A percentile compares a stretch with the other conserved stretches of the same genome.
Conservation (phyloP, 2,113 vertebrate species). For the Rhadina sibilatrix region DNA sequence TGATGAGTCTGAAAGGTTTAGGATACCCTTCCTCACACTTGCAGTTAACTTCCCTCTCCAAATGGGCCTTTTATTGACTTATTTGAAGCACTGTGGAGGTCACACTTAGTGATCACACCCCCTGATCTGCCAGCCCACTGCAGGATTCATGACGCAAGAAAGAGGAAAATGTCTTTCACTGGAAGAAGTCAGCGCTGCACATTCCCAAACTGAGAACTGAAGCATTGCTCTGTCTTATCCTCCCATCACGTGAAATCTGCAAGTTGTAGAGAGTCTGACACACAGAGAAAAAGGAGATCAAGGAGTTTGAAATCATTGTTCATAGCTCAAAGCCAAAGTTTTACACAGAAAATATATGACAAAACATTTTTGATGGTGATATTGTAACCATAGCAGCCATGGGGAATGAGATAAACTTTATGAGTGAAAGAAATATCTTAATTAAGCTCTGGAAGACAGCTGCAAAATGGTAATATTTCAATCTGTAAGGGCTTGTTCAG, state of each 20-base stretch:
- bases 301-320: neutral
- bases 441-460: neutral
- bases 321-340: neutral
- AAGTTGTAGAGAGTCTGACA: neutral
- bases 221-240: neutral
- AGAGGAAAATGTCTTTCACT: neutral
- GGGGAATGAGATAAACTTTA: neutral
- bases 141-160: neutral
- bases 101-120: neutral
- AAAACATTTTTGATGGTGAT: neutral
- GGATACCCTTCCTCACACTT: neutral
- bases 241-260: neutral
- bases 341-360: neutral
- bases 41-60: neutral
- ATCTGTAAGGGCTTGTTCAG: neutral
- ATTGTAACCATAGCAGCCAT: neutral
- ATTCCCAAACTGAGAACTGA: neutral
- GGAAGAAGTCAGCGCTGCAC: neutral
- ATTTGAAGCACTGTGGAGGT: neutral
- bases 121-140: neutral
- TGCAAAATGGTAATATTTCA: neutral
- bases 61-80: neutral
- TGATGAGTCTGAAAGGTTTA: neutral
- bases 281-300: neutral
- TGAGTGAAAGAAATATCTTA: neutral